A percentile compares a stretch with the other conserved stretches of the same genome.
Conservation (phyloP, 2,113 vertebrate species). For the Oreamnos americanus region DNA sequence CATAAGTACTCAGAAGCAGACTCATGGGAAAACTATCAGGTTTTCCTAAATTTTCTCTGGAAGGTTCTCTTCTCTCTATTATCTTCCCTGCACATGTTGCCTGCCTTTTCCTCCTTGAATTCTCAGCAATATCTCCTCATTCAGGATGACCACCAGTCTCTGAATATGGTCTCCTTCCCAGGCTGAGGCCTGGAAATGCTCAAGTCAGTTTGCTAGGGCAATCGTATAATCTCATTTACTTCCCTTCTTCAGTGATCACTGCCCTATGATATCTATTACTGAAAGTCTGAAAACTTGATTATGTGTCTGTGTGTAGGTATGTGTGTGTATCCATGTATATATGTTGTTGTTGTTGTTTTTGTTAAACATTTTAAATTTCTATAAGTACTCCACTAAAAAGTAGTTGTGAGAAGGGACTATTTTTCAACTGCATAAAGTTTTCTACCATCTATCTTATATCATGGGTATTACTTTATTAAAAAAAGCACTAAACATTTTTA, state of each 20-base stretch:
- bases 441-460: not conserved
- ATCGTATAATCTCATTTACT: not conserved
- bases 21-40: not conserved
- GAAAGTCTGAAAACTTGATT: not conserved
- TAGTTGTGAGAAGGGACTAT: not conserved
- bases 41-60: not conserved
- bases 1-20: not conserved
- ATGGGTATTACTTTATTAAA: not conserved
- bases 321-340: not conserved
- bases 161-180: not conserved
- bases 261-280: not conserved
- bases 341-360: not conserved
- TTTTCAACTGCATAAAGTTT: not conserved
- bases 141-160: not conserved
- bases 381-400: not conserved
- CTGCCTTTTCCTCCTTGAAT: not conserved
- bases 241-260: not conserved
- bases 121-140: not conserved
- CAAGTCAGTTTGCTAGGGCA: not conserved
- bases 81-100: not conserved
- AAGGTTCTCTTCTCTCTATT: not conserved
- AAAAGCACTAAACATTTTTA: not conserved
- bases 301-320: not conserved
- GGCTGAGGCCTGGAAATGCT: not conserved
- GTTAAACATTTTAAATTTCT: not conserved